phyloP scores from a whole-genome alignment of 1,140 invertebrate species.

The Diachasmimorpha longicaudata region DNA sequence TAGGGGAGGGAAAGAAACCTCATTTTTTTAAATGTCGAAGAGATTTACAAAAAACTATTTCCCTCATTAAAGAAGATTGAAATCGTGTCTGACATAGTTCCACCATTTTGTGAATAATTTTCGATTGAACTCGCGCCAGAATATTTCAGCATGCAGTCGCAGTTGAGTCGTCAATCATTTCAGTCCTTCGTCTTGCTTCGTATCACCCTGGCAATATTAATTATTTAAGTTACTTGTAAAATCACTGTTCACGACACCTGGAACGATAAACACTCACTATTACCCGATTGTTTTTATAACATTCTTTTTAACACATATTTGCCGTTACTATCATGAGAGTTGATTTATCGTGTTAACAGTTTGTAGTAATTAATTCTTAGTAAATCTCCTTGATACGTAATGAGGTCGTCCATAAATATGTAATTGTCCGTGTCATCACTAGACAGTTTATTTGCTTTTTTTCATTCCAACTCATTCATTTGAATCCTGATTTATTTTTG shows the following conservation, averaged over 20 bases:
- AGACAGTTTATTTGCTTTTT: not conserved
- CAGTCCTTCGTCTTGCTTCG: not conserved
- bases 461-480: not conserved
- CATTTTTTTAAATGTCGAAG: no score
- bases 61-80: not conserved
- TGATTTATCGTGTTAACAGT: not conserved
- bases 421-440: not conserved
- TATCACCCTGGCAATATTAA: not conserved
- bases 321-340: not conserved
- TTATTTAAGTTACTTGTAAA: not conserved
- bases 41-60: no score
- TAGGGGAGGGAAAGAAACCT: no score
- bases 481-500: not conserved
- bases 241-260: not conserved
- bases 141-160: not conserved
- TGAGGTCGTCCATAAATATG: not conserved
- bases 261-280: not conserved
- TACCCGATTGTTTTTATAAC: not conserved
- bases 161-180: slow-evolving; percentile 20
- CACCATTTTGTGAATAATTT: slow-evolving; percentile 3
- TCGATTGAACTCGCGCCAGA: slow-evolving; percentile 24
- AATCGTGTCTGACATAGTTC: not conserved
- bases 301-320: not conserved
- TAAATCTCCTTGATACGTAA: not conserved
- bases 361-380: not conserved